These are phyloP conservation scores for Macrochelys suwanniensis DNA, from an alignment of 2,797 vertebrate species.

Conservation along the genomic window DNA sequence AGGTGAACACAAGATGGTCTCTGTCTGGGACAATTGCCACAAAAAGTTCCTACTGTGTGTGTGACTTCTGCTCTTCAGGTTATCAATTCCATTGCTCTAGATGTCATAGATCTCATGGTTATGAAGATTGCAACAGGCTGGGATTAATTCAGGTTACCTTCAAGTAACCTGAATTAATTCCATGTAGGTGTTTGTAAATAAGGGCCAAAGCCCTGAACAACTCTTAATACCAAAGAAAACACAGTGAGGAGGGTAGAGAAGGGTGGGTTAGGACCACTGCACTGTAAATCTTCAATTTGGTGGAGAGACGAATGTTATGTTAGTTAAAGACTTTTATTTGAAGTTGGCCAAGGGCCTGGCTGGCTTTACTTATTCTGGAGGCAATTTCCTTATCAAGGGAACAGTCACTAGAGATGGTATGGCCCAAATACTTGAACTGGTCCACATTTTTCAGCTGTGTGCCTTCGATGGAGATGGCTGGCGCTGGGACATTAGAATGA, in stretches of 20 bases:
- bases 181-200: background rate
- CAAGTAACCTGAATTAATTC: background rate
- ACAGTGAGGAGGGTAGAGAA: background rate
- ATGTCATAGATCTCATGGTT: accelerated
- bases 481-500: too few relatives aligned
- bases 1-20: background rate
- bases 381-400: too few relatives aligned
- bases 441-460: too few relatives aligned
- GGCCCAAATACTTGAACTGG: too few relatives aligned
- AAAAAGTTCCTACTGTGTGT: accelerated
- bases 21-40: background rate
- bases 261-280: too few relatives aligned
- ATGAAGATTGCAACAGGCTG: accelerated
- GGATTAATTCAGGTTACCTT: background rate
- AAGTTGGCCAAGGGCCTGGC: too few relatives aligned
- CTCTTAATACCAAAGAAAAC: background rate
- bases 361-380: too few relatives aligned
- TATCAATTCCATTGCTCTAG: background rate
- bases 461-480: too few relatives aligned
- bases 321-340: too few relatives aligned
- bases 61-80: accelerated
- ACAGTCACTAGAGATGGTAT: too few relatives aligned
- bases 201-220: background rate
- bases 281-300: too few relatives aligned
- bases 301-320: too few relatives aligned